phyloP scores from a whole-genome alignment of 2,888 invertebrate genomes.

The Ornithoptera priamus region DNA sequence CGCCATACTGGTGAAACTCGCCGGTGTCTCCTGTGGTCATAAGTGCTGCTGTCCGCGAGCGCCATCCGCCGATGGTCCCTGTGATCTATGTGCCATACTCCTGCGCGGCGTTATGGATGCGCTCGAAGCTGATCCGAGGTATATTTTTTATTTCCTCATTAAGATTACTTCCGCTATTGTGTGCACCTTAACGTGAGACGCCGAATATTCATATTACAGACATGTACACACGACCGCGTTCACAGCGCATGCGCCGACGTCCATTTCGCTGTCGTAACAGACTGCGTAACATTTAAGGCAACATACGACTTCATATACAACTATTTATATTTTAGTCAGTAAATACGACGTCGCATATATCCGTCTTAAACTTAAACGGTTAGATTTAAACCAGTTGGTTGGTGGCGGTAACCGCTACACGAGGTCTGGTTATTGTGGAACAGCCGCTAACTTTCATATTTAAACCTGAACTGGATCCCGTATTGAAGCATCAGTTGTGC shows the following conservation, averaged over 20 bases:
- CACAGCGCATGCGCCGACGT: background rate
- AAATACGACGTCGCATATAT: too few species aligned
- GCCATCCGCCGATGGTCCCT: background rate
- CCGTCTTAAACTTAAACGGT: too few species aligned
- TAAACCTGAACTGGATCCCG: too few species aligned
- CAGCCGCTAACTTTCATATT: too few species aligned
- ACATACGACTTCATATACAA: background rate
- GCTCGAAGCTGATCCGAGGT: background rate
- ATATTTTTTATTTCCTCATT: background rate
- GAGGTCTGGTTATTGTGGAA: background rate
- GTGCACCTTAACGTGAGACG: background rate
- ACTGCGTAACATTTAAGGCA: slow-evolving; percentile 1
- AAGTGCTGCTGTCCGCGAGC: background rate
- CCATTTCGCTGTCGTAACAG: background rate
- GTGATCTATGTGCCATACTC: slow-evolving; percentile 16
- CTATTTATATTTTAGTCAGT: background rate
- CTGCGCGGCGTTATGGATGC: background rate
- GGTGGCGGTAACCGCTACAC: background rate
- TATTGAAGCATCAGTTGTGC: too few species aligned
- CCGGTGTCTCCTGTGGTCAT: slow-evolving; percentile 1
- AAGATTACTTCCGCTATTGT: too few species aligned
- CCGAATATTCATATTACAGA: background rate
- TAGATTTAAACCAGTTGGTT: too few species aligned
- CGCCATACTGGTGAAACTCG: slow-evolving; percentile 69
- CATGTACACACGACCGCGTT: background rate